Conservation (phyloP, 1,140 invertebrate genomes). For the Brachionus calyciflorus region DNA sequence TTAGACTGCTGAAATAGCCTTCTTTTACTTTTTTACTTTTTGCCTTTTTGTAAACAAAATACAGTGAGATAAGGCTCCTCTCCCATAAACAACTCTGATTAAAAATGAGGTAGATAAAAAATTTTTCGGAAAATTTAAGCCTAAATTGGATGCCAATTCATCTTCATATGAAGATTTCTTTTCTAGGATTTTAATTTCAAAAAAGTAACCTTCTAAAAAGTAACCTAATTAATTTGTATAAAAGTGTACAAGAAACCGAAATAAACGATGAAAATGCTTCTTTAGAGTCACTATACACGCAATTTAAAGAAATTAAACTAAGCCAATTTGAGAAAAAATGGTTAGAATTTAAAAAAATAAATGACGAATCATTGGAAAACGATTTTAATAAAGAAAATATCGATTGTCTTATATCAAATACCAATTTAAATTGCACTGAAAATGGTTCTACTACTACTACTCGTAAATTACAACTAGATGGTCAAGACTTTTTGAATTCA, state of each 20-base stretch:
- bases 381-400: slow-evolving; percentile 38
- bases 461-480: slow-evolving; percentile 26
- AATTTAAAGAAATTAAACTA: slow-evolving; percentile 9
- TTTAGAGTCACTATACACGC: not conserved
- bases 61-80: too few species aligned
- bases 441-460: not conserved
- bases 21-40: too few species aligned
- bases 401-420: not conserved
- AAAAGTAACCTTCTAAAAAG: not conserved
- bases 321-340: slow-evolving; percentile 7
- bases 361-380: not conserved
- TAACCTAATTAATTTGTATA: not conserved
- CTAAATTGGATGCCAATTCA: too few species aligned
- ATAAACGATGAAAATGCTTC: not conserved
- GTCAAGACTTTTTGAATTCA: not conserved
- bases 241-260: not conserved
- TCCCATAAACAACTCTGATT: too few species aligned
- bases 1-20: too few species aligned
- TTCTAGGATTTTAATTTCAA: too few species aligned
- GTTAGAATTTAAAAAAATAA: slow-evolving; percentile 8
- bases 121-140: too few species aligned
- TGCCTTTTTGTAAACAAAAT: too few species aligned
- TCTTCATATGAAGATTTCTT: too few species aligned
- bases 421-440: not conserved
- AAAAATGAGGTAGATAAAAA: too few species aligned